These are phyloP conservation scores for Celastrina argiolus DNA, from an alignment of 2,888 invertebrate species.

Conservation along the genomic window DNA sequence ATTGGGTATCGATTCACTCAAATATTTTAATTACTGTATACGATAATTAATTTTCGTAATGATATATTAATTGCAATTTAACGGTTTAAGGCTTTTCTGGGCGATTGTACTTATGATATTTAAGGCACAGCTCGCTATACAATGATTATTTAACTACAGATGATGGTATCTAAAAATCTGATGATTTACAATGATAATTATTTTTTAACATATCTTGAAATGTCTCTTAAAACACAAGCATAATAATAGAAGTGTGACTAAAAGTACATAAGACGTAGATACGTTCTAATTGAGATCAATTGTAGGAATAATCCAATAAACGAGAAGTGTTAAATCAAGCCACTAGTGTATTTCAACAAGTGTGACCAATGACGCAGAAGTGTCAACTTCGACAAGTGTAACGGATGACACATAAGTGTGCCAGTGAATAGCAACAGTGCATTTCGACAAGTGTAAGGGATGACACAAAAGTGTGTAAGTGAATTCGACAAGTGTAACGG, in stretches of 20 bases:
- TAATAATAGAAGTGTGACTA: conserved; percentile 13
- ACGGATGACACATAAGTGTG: not conserved
- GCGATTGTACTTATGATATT: not conserved
- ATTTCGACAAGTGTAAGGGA: not conserved
- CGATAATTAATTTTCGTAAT: not conserved
- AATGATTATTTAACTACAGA: too few relatives aligned
- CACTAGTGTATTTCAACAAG: not conserved
- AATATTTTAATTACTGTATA: not conserved
- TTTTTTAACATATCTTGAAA: not conserved
- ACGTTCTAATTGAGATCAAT: not conserved
- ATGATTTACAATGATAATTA: not conserved
- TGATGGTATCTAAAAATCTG: not conserved
- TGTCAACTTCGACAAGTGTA: not conserved
- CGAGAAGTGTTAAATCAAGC: not conserved
- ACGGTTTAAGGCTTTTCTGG: not conserved
- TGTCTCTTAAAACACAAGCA: not conserved
- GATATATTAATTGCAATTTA: not conserved
- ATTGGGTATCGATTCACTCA: not conserved
- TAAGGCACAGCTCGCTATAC: too few relatives aligned
- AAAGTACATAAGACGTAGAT: not conserved
- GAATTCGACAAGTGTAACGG: not conserved
- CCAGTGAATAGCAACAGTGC: too few relatives aligned
- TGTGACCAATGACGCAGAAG: not conserved
- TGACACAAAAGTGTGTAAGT: not conserved
- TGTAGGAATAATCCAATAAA: not conserved